A percentile compares a stretch with the other conserved stretches of the same genome.
Evolutionary conservation across 2,888 invertebrate genomes (phyloP).

Genomic region (Dyspetes luteomarginatus): DNA sequence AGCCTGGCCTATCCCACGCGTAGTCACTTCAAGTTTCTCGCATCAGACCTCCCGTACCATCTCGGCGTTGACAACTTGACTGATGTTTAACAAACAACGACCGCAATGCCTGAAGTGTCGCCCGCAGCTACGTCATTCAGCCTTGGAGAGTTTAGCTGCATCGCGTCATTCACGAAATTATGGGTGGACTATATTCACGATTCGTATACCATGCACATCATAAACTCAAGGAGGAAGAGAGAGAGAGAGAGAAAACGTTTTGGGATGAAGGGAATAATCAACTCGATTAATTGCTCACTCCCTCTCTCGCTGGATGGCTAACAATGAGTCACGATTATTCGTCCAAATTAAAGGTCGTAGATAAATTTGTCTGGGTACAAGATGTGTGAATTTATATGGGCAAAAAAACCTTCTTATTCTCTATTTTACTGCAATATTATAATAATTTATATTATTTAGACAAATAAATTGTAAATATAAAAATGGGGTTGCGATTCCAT

Average conservation of each 20-base stretch:
- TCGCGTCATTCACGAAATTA: constrained; percentile 55
- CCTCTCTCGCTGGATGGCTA: constrained; percentile 47
- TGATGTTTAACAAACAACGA: constrained; percentile 79
- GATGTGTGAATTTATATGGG: neutral
- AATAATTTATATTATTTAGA: no score
- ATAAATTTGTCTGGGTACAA: neutral
- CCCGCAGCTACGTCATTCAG: constrained; percentile 69
- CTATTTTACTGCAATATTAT: neutral
- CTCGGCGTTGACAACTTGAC: constrained; percentile 74
- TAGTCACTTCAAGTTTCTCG: constrained; percentile 29
- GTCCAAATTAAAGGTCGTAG: constrained; percentile 63
- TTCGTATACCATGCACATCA: constrained; percentile 36
- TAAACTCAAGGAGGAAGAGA: neutral
- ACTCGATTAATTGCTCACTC: constrained; percentile 76
- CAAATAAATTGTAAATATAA: no score
- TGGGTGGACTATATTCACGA: constrained; percentile 18
- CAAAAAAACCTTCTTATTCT: neutral
- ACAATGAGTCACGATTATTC: constrained; percentile 74
- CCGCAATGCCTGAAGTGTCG: constrained; percentile 71
- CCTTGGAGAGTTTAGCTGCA: constrained; percentile 72
- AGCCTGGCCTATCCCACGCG: constrained; percentile 8
- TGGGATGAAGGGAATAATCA: constrained; percentile 65
- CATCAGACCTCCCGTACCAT: constrained; percentile 17
- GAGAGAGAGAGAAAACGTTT: constrained; percentile 45
- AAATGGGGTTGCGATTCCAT: neutral